A percentile compares a stretch with the other conserved stretches of the same genome.
Conservation (phyloP, 2,797 vertebrate genomes). For the Tinamus major region DNA sequence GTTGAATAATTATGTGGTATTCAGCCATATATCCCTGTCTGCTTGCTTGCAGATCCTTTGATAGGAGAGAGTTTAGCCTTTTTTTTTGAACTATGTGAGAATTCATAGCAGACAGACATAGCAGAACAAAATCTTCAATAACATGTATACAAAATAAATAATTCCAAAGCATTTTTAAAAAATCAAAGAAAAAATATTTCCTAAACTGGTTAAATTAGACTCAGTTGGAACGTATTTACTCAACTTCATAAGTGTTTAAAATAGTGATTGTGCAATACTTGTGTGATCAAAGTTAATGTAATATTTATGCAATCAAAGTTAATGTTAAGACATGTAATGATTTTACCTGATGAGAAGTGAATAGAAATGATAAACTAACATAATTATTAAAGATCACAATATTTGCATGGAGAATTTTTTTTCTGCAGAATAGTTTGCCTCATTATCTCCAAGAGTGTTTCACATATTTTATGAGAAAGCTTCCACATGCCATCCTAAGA, state of each 20-base stretch:
- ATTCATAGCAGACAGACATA: slow-evolving; percentile 17
- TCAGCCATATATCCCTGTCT: background rate
- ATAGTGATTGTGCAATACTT: slow-evolving; percentile 70
- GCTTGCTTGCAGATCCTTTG: background rate
- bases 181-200: slow-evolving; percentile 47
- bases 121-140: background rate
- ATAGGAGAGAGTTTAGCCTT: background rate
- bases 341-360: slow-evolving; percentile 79
- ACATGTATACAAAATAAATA: slow-evolving; percentile 13
- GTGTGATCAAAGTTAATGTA: slow-evolving; percentile 79
- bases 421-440: slow-evolving; percentile 67
- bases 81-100: background rate
- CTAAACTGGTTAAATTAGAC: slow-evolving; percentile 42
- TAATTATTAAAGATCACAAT: slow-evolving; percentile 82
- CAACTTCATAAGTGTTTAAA: slow-evolving; percentile 73
- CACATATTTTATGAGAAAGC: slow-evolving; percentile 52
- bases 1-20: background rate
- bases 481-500: background rate
- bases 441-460: slow-evolving; percentile 61
- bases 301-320: slow-evolving; percentile 84
- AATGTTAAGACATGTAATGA: slow-evolving; percentile 80
- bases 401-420: slow-evolving; percentile 74
- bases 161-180: slow-evolving; percentile 26
- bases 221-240: slow-evolving; percentile 43
- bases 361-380: slow-evolving; percentile 85